Evolutionary conservation across 2,113 vertebrate species (phyloP).

Genomic region (Oryzias celebensis): DNA sequence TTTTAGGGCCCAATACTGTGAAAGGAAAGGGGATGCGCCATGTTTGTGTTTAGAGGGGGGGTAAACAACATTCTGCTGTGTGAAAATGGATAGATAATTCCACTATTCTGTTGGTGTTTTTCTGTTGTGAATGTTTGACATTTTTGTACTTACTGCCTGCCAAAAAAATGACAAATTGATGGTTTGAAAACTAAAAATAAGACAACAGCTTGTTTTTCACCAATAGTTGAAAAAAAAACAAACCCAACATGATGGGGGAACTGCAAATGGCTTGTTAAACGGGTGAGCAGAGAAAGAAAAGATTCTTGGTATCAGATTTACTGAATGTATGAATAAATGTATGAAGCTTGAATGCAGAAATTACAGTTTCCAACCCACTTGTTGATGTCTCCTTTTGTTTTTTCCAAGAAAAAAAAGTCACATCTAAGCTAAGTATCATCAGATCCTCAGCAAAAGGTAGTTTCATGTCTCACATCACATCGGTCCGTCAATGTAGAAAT

Average conservation of each 20-base stretch:
- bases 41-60: slow-evolving; percentile 4
- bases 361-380: slow-evolving; percentile 53
- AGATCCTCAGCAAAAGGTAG: background rate
- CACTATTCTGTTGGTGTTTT: slow-evolving; percentile 29
- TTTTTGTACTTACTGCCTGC: slow-evolving; percentile 32
- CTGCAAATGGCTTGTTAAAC: slow-evolving; percentile 3
- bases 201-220: slow-evolving; percentile 31
- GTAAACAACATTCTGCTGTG: slow-evolving; percentile 36
- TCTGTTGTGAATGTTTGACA: slow-evolving; percentile 22
- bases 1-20: slow-evolving; percentile 41
- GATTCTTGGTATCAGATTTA: slow-evolving; percentile 1
- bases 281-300: background rate
- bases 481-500: slow-evolving; percentile 11
- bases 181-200: slow-evolving; percentile 5
- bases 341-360: background rate
- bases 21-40: slow-evolving; percentile 14
- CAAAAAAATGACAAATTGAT: slow-evolving; percentile 25
- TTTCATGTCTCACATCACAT: slow-evolving; percentile 22
- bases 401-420: too few species aligned
- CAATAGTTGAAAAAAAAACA: slow-evolving; percentile 15
- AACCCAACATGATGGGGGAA: background rate
- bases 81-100: slow-evolving; percentile 11
- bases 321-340: too few species aligned
- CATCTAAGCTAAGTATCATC: too few species aligned
- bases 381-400: slow-evolving; percentile 34